Conservation (phyloP, 2,797 vertebrate species). For the Peromyscus melanophrys region DNA sequence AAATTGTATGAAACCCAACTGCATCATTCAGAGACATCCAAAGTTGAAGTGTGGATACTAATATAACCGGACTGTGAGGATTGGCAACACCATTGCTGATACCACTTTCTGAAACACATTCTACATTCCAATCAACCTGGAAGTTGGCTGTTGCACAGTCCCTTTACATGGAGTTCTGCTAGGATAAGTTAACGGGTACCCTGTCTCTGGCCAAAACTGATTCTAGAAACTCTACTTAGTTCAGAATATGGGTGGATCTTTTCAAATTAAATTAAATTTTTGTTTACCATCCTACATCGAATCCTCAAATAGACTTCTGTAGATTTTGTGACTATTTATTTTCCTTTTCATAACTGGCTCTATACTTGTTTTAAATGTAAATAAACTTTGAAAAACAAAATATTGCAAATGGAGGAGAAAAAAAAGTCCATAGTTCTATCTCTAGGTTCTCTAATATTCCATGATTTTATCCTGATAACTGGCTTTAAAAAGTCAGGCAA, state of each 20-base stretch:
- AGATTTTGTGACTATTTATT: not conserved
- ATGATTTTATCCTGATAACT: not conserved
- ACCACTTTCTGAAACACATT: not conserved
- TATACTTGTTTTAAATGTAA: not conserved
- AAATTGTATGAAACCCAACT: not conserved
- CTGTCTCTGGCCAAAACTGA: conserved; percentile 24
- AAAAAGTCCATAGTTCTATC: not conserved
- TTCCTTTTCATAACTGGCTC: not conserved
- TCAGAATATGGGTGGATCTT: not conserved
- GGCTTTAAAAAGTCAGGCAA: not conserved
- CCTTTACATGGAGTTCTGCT: not conserved
- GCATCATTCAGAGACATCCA: not conserved
- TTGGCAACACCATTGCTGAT: not conserved
- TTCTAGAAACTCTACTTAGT: not conserved
- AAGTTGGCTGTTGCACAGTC: not conserved
- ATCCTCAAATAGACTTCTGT: not conserved
- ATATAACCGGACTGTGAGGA: not conserved
- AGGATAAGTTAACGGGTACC: not conserved
- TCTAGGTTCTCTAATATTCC: not conserved
- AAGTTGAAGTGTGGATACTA: not conserved
- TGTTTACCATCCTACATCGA: not conserved
- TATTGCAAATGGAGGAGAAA: not conserved
- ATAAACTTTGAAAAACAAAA: not conserved
- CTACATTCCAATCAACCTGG: not conserved
- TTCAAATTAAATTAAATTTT: not conserved